Evolutionary conservation across 2,888 invertebrate species (phyloP), one percentile per base, ranked within the genome.

Genomic region (Meteorus cinctellus): DNA sequence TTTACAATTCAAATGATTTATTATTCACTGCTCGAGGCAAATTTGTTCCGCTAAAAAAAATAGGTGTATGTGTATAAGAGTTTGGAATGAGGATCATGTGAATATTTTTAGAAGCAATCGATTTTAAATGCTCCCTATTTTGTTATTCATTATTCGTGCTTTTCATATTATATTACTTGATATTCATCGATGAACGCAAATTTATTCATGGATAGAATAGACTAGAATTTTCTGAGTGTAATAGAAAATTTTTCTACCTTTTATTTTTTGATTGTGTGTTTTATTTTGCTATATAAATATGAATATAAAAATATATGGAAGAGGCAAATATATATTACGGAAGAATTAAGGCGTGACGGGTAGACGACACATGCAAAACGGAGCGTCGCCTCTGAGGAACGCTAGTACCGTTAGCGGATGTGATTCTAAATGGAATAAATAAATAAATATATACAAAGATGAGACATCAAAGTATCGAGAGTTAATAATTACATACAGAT

Each of bases 391-490:
- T 71, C 74, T 78, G 79, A 81, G 79, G 81, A 81, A 76, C 76
- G 76, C 77, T 74, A 74, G 77, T 85, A 83, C 85, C 85, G 84
- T 85, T 84, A 84, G 60, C 36, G 78, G 81, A 80, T 81, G 80
- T 78, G 45, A 75, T 65, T 69, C 55, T 45, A 72, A 62, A 75
- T 24, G 55, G 34, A 75, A 41, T 76, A 74, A 74, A 63, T 68
- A 65, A 24, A 72, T 60, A 12, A 70, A 24, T 34, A 74, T 66
- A 36, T 66, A 67, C 41, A 66, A 60, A 74, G 29, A 60, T 55
- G 16, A 48, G 59, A 45, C 27, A 55, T 41, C 34, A 29, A 34
- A 19, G 34, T n/a, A 31, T 34, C 1, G 63, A 34, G 29, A 29
- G 66, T 59, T 65, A 55, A 55, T 71, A 14, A 16, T 45, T 45